Base-by-base conservation (phyloP, 2,888 invertebrate species). In the Schizaphis graminum region DNA sequence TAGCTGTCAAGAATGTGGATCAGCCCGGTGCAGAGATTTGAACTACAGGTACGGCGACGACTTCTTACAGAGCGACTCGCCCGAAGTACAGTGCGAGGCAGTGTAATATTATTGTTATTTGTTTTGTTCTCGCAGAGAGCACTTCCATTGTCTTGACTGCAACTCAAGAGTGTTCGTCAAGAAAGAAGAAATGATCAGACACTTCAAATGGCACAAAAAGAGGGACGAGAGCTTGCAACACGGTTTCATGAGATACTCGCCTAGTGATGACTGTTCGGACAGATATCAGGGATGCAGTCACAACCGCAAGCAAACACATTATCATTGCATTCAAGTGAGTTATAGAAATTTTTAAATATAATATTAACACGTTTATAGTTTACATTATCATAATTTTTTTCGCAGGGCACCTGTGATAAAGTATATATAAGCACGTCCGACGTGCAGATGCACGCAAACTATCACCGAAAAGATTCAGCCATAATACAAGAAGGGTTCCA, bases 151-250 rank as follows among this genome's bases (percentile, higher is more conserved):
- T 95, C 96, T 97, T 95, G 97, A 97, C 96, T 98, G 98, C 96
- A 97, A 97, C 95, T 96, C 96, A 85, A 96, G 98, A 95, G 98
- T 99, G n/a, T 98, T 99, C 96, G 98, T 98, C 95, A 99, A 99
- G 96, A 99, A 99, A 96, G 99, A 99, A 96, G 99, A 99, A 96
- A 99, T 99, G 98, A 99, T 99, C 95, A 97, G 99, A 86, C 99
- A 99, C 96, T 98, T 99, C 96, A 99, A 99, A 96, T 99, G 99
- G 99, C 99, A 99, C 96, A 99, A 99, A 96, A 99, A 99, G 96
- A 97, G 99, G 4, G 99, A 99, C 95, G 99, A 99, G 96, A 99
- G 99, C 13, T 96, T 99, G 67, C 98, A 99, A 95, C 98, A 99
- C 95, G 99, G 99, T 35, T 99, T 99, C 96, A 98, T 99, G 96